Conservation (phyloP, 2,888 invertebrate species). For the Idaea dimidiata region DNA sequence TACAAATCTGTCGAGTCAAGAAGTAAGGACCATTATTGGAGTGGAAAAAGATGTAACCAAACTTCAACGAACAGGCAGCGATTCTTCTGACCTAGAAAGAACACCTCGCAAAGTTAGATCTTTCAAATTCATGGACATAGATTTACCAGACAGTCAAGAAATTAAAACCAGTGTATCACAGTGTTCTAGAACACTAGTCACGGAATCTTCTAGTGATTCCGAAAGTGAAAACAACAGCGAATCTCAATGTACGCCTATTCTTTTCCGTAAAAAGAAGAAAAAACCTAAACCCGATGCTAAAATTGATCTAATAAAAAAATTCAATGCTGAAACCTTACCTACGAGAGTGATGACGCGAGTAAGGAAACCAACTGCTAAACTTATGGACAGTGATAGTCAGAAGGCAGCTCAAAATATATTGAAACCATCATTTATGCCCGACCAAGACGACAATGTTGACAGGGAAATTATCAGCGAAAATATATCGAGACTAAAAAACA, state of each 20-base stretch:
- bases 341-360: slow-evolving; percentile 58
- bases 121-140: slow-evolving; percentile 49
- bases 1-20: slow-evolving; percentile 36
- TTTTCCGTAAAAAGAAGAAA: slow-evolving; percentile 42
- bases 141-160: slow-evolving; percentile 67
- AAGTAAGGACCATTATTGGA: slow-evolving; percentile 43
- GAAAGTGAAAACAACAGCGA: slow-evolving; percentile 52
- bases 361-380: slow-evolving; percentile 58
- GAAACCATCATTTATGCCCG: slow-evolving; percentile 45
- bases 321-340: slow-evolving; percentile 51
- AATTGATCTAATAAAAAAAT: slow-evolving; percentile 53
- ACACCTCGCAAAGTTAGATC: slow-evolving; percentile 57
- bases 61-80: slow-evolving; percentile 44
- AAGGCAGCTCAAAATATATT: slow-evolving; percentile 40
- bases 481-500: slow-evolving; percentile 51
- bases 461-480: slow-evolving; percentile 59
- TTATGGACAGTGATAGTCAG: slow-evolving; percentile 34
- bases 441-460: slow-evolving; percentile 54
- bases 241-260: slow-evolving; percentile 48
- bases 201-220: slow-evolving; percentile 59
- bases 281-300: slow-evolving; percentile 42
- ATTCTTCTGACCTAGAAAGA: slow-evolving; percentile 52
- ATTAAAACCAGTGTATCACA: slow-evolving; percentile 52
- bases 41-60: slow-evolving; percentile 28
- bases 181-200: slow-evolving; percentile 28